Percentiles rank a stretch among this genome's conserved stretches.
Evolutionary conservation across 1,140 invertebrate species (phyloP).

Genomic region (Trachymyrmex cornetzi): DNA sequence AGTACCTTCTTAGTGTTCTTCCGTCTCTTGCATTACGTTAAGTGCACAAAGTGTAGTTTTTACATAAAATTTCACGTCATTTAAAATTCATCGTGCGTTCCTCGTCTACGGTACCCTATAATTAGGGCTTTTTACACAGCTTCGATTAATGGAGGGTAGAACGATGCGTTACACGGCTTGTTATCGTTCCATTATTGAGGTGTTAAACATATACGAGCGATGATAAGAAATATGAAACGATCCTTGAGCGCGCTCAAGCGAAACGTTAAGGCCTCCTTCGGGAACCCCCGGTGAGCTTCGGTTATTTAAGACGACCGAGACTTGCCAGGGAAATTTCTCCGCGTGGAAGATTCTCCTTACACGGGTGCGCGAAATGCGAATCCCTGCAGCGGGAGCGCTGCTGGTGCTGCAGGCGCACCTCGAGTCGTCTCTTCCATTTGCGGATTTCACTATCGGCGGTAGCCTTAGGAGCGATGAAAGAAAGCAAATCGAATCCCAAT

Average conservation of each 20-base stretch:
- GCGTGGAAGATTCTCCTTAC: not conserved
- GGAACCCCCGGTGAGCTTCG: not conserved
- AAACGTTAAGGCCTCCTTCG: conserved; percentile 3
- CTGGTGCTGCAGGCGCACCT: not conserved
- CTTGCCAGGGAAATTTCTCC: not conserved
- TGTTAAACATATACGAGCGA: conserved; percentile 6
- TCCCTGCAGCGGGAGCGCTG: conserved; percentile 1
- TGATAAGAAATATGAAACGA: not conserved
- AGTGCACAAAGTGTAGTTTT: conserved; percentile 1
- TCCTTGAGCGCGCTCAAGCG: not conserved
- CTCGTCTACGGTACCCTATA: not conserved
- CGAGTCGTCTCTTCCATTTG: not conserved
- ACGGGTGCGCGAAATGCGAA: conserved; percentile 13
- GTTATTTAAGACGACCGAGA: conserved; percentile 29
- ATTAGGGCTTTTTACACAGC: not conserved
- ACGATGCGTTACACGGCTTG: not conserved
- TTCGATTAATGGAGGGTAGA: conserved; percentile 9
- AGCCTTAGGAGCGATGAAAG: conserved; percentile 13
- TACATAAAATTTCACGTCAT: not conserved
- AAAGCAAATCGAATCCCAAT: conserved; percentile 64
- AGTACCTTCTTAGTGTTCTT: conserved; percentile 1
- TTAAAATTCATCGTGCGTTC: not conserved
- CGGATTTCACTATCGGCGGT: conserved; percentile 45
- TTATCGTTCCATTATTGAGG: conserved; percentile 7
- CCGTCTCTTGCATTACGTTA: conserved; percentile 24